These are phyloP conservation scores for Rhinogobius similis DNA, from an alignment of 2,113 vertebrate species.

Conservation along the genomic window DNA sequence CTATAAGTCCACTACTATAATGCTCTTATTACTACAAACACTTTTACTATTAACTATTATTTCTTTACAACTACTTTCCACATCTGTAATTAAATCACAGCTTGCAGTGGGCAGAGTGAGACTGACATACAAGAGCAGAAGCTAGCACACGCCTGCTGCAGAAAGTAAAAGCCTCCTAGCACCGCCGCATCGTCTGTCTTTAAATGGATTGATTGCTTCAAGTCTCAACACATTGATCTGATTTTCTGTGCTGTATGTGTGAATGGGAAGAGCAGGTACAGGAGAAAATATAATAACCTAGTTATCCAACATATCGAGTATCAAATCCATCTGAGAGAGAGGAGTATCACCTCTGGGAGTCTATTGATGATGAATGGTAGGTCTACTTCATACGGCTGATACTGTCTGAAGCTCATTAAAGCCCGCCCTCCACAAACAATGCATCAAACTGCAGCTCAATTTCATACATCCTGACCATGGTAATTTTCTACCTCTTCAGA, in stretches of 20 bases:
- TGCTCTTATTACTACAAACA: not conserved
- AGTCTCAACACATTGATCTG: slow-evolving; percentile 28
- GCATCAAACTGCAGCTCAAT: slow-evolving; percentile 73
- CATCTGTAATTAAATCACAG: not conserved
- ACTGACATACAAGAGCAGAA: not conserved
- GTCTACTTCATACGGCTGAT: slow-evolving; percentile 61
- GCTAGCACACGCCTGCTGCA: not conserved
- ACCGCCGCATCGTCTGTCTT: not conserved
- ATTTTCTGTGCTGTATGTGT: slow-evolving; percentile 20
- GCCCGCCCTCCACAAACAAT: slow-evolving; percentile 70
- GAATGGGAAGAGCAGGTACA: slow-evolving; percentile 35
- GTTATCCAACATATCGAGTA: slow-evolving; percentile 49
- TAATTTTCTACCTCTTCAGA: slow-evolving; percentile 60
- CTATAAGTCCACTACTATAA: not conserved
- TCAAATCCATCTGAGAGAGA: slow-evolving; percentile 53
- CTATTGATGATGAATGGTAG: slow-evolving; percentile 59
- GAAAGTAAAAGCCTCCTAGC: not conserved
- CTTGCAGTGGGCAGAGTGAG: not conserved
- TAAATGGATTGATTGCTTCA: slow-evolving; percentile 15
- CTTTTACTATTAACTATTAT: too few relatives aligned
- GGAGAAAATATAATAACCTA: slow-evolving; percentile 56
- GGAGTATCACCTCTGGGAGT: slow-evolving; percentile 60
- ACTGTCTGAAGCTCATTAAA: slow-evolving; percentile 71
- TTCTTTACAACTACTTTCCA: too few relatives aligned
- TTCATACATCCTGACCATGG: slow-evolving; percentile 72